A percentile compares a stretch with the other conserved stretches of the same genome.
Evolutionary conservation across 1,140 invertebrate species (phyloP).

Genomic region (Myzus persicae): DNA sequence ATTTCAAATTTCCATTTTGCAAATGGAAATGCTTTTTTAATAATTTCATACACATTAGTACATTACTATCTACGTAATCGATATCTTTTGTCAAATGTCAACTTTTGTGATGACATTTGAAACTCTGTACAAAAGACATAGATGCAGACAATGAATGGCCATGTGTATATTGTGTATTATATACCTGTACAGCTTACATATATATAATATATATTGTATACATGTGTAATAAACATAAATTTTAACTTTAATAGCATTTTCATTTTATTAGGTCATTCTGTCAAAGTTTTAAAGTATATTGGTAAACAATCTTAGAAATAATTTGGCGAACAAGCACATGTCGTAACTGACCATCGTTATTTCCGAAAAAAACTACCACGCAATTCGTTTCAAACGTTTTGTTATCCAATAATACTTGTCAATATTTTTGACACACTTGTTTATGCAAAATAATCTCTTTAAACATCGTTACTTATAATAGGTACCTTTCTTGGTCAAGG

Average conservation of each 20-base stretch:
- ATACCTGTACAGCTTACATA: background rate
- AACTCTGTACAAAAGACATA: conserved; percentile 6
- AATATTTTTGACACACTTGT: conserved; percentile 16
- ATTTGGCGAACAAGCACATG: background rate
- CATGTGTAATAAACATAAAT: background rate
- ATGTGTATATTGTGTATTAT: background rate
- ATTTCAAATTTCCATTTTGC: background rate
- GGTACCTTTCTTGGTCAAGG: background rate
- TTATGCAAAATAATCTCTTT: background rate
- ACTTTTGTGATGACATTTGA: conserved; percentile 12
- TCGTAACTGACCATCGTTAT: background rate
- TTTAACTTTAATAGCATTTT: conserved; percentile 22
- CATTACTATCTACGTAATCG: conserved; percentile 6
- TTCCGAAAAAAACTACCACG: background rate
- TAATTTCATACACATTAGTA: conserved; percentile 7
- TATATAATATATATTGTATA: background rate
- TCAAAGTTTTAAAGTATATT: background rate
- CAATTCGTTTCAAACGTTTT: background rate
- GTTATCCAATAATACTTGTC: background rate
- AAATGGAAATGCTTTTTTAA: conserved; percentile 35
- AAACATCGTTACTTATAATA: background rate
- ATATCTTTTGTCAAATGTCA: conserved; percentile 50
- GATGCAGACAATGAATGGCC: background rate
- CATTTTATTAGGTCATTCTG: background rate
- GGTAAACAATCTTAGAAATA: conserved; percentile 19